Conservation (phyloP, 2,113 vertebrate genomes). For the Tragulus kanchil region DNA sequence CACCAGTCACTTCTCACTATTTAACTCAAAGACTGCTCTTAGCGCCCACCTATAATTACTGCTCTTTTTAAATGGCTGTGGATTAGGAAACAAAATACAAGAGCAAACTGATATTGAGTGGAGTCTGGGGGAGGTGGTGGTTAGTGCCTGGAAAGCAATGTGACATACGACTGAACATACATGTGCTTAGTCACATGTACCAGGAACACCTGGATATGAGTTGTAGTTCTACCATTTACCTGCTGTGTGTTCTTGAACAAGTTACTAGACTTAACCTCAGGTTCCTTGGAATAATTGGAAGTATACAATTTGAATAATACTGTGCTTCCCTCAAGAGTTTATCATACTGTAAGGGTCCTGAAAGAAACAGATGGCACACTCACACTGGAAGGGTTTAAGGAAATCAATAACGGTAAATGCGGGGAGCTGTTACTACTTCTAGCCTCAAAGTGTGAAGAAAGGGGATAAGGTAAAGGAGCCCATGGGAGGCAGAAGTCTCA, state of each 20-base stretch:
- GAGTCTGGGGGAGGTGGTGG: not conserved
- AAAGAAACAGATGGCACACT: not conserved
- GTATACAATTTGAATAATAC: not conserved
- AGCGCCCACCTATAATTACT: not conserved
- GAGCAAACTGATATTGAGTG: not conserved
- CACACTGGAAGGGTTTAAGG: not conserved
- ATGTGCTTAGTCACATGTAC: not conserved
- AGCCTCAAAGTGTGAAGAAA: not conserved
- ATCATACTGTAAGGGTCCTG: not conserved
- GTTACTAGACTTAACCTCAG: not conserved
- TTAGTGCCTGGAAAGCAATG: not conserved
- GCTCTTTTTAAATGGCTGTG: not conserved
- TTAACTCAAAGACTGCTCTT: not conserved
- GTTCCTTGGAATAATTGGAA: not conserved
- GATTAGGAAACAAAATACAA: not conserved
- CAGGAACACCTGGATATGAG: not conserved
- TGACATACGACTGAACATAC: not conserved
- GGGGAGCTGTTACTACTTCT: not conserved
- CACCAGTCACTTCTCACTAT: not conserved
- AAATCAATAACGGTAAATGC: not conserved
- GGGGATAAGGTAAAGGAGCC: not conserved
- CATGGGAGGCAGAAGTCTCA: not conserved
- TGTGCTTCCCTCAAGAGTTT: not conserved
- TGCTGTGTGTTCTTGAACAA: not conserved
- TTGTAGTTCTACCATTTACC: not conserved